A percentile compares a stretch with the other conserved stretches of the same genome.
Evolutionary conservation across 2,888 invertebrate species (phyloP).

Genomic region (Cryptocephalus moraei): DNA sequence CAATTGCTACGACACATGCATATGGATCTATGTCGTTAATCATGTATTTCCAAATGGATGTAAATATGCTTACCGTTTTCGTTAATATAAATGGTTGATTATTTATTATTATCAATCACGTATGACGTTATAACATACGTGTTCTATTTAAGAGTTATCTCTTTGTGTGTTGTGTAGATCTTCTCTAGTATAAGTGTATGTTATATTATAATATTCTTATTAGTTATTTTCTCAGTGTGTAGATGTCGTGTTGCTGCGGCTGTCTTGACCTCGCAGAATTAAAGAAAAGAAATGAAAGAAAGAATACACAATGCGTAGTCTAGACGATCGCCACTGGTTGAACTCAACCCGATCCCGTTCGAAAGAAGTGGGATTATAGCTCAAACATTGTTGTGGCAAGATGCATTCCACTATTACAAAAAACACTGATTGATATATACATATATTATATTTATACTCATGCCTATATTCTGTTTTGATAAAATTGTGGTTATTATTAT

Average conservation of each 20-base stretch:
- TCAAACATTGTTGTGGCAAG: constrained; percentile 43
- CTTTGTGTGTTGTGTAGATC: constrained; percentile 42
- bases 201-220: constrained; percentile 37
- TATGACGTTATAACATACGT: constrained; percentile 30
- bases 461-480: constrained; percentile 37
- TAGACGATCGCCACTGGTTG: constrained; percentile 1
- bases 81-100: constrained; percentile 26
- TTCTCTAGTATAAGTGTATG: constrained; percentile 37
- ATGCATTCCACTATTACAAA: constrained; percentile 40
- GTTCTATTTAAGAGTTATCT: constrained; percentile 37
- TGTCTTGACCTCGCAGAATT: constrained; percentile 18
- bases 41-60: constrained; percentile 2
- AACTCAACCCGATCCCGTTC: neutral
- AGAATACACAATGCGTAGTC: constrained; percentile 5
- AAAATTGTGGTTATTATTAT: constrained; percentile 35
- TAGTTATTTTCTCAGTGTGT: constrained; percentile 40
- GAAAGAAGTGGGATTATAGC: constrained; percentile 20
- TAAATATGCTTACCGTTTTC: constrained; percentile 24
- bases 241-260: constrained; percentile 38
- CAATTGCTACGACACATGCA: constrained; percentile 3
- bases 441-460: constrained; percentile 34
- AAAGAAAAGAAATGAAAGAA: too few species aligned
- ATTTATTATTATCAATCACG: constrained; percentile 32
- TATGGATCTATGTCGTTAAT: constrained; percentile 3
- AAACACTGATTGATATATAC: constrained; percentile 36